Conservation (phyloP, 2,113 vertebrate genomes). For the Myanophis thanlyinensis region DNA sequence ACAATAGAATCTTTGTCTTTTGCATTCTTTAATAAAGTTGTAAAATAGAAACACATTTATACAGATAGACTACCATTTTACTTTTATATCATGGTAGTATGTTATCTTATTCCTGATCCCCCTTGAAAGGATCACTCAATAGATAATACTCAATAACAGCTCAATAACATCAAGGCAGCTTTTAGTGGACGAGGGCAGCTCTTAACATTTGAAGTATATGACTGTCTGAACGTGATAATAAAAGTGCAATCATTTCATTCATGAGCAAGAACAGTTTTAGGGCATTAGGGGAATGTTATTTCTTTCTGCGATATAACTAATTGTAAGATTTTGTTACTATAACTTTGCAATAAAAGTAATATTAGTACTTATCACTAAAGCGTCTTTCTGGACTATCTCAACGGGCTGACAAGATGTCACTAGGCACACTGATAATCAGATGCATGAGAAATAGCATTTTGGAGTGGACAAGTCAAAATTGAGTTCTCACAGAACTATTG, state of each 20-base stretch:
- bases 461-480: background rate
- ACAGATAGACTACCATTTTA: background rate
- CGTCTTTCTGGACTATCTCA: background rate
- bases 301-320: background rate
- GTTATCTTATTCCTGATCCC: background rate
- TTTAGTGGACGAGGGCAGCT: background rate
- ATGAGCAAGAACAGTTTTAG: background rate
- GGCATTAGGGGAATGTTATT: background rate
- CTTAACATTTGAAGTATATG: background rate
- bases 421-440: background rate
- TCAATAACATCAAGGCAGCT: background rate
- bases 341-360: background rate
- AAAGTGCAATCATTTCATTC: background rate
- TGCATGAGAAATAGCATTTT: background rate
- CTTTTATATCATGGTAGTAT: background rate
- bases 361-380: background rate
- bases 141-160: background rate
- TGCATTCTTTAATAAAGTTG: background rate
- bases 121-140: background rate
- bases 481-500: background rate
- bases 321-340: background rate
- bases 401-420: background rate
- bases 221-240: background rate
- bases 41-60: background rate
- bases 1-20: background rate